phyloP scores from a whole-genome alignment of 1,140 invertebrate species.

The Phthorimaea operculella region DNA sequence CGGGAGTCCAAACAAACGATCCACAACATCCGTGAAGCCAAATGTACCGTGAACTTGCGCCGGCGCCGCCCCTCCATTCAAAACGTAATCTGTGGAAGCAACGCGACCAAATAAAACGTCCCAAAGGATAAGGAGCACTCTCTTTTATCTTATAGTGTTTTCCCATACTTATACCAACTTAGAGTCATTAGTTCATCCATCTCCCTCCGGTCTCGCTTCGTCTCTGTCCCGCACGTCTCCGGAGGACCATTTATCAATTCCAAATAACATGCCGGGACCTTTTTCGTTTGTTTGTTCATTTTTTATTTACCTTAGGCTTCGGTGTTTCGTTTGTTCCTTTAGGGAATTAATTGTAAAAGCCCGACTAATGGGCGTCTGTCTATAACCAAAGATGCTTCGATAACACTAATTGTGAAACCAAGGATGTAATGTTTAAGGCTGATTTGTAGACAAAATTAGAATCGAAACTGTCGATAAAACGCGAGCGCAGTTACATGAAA shows the following conservation, averaged over 20 bases:
- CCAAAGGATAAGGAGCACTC: slow-evolving; percentile 50
- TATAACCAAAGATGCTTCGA: slow-evolving; percentile 47
- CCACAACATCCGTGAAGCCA: slow-evolving; percentile 35
- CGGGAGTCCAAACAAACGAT: slow-evolving; percentile 29
- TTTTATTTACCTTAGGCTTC: slow-evolving; percentile 62
- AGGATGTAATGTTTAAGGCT: slow-evolving; percentile 24
- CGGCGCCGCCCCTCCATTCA: slow-evolving; percentile 18
- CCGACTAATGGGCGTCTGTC: slow-evolving; percentile 54
- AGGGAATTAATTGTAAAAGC: slow-evolving; percentile 62
- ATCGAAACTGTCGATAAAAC: slow-evolving; percentile 15
- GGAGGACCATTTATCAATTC: slow-evolving; percentile 65
- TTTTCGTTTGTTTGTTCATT: slow-evolving; percentile 59
- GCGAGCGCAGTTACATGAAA: slow-evolving; percentile 14
- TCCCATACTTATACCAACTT: slow-evolving; percentile 37
- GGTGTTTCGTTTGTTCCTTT: slow-evolving; percentile 49
- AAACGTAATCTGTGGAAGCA: slow-evolving; percentile 16
- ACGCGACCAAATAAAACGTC: slow-evolving; percentile 29
- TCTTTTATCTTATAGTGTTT: slow-evolving; percentile 49
- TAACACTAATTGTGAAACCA: slow-evolving; percentile 54
- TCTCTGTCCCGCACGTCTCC: slow-evolving; percentile 47
- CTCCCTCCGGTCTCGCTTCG: slow-evolving; percentile 41
- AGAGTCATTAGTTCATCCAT: slow-evolving; percentile 53
- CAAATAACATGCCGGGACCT: slow-evolving; percentile 62
- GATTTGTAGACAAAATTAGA: neutral
- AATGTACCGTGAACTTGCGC: slow-evolving; percentile 41